Conservation (phyloP, 2,113 vertebrate genomes). For the Corvus hawaiiensis region DNA sequence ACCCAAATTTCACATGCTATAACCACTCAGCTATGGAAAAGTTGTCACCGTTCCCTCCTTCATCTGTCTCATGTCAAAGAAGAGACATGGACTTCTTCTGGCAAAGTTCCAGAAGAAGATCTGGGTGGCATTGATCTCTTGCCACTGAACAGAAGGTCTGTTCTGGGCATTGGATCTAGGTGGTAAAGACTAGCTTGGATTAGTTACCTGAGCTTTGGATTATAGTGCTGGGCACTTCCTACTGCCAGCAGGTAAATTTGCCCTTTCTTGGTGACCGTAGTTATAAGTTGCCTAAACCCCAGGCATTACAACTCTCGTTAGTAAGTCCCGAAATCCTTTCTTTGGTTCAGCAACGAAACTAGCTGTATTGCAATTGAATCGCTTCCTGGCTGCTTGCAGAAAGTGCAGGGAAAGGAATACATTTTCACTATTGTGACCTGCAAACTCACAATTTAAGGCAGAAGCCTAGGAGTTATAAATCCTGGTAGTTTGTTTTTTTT, state of each 20-base stretch:
- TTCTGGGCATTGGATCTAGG: not conserved
- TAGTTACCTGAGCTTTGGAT: not conserved
- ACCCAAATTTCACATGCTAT: not conserved
- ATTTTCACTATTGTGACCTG: not conserved
- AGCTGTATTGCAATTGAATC: not conserved
- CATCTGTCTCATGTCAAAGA: not conserved
- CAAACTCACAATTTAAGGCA: not conserved
- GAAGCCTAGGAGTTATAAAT: not conserved
- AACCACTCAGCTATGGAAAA: not conserved
- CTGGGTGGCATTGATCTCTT: not conserved
- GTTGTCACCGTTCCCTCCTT: not conserved
- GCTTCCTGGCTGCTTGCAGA: not conserved
- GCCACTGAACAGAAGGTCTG: not conserved
- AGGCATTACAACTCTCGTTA: not conserved
- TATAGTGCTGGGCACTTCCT: not conserved
- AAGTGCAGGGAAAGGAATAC: not conserved
- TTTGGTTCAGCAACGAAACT: not conserved
- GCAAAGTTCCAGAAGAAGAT: not conserved
- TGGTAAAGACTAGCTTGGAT: not conserved
- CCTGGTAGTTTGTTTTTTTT: not conserved
- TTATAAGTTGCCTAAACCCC: not conserved
- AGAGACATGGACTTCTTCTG: not conserved
- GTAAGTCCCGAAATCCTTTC: not conserved
- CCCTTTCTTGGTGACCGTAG: not conserved
- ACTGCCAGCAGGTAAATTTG: not conserved